Conservation (phyloP, 1,140 invertebrate species). For the Propsilocerus akamusi region DNA sequence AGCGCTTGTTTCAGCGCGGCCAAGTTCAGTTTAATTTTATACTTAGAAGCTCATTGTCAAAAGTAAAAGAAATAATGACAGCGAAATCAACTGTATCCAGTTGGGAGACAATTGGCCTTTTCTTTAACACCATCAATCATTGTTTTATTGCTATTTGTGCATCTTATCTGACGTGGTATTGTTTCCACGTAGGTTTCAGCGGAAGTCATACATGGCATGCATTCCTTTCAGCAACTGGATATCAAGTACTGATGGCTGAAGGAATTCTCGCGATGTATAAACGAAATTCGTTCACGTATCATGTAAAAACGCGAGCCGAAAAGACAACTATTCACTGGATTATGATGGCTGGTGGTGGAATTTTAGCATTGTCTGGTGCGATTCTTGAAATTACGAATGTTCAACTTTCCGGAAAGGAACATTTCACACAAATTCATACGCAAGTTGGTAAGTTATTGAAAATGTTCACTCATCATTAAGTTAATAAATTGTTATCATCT, state of each 20-base stretch:
- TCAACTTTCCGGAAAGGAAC: slow-evolving; percentile 11
- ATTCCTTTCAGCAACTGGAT: slow-evolving; percentile 2
- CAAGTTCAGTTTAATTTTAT: too few relatives aligned
- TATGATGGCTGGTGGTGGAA: slow-evolving; percentile 15
- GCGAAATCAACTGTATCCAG: too few relatives aligned
- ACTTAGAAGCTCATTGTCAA: too few relatives aligned
- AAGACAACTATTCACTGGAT: slow-evolving; percentile 23
- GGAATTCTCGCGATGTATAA: slow-evolving; percentile 20
- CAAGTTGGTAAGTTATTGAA: slow-evolving; percentile 15
- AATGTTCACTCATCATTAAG: not conserved
- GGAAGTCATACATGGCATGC: not conserved
- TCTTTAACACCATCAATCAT: slow-evolving; percentile 5
- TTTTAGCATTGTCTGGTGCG: slow-evolving; percentile 15
- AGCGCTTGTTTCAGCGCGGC: too few relatives aligned
- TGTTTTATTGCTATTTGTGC: not conserved
- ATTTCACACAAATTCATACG: slow-evolving; percentile 13
- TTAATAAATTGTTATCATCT: not conserved
- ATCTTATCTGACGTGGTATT: slow-evolving; percentile 1
- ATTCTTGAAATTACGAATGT: slow-evolving; percentile 16
- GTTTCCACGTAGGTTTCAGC: not conserved
- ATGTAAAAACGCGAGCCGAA: slow-evolving; percentile 14
- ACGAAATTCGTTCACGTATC: slow-evolving; percentile 15
- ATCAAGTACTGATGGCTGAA: slow-evolving; percentile 20
- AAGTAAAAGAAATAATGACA: too few relatives aligned
- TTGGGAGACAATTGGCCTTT: slow-evolving; percentile 1